phyloP scores from a whole-genome alignment of 2,113 vertebrate species.

The Forbesichthys papilliferus region DNA sequence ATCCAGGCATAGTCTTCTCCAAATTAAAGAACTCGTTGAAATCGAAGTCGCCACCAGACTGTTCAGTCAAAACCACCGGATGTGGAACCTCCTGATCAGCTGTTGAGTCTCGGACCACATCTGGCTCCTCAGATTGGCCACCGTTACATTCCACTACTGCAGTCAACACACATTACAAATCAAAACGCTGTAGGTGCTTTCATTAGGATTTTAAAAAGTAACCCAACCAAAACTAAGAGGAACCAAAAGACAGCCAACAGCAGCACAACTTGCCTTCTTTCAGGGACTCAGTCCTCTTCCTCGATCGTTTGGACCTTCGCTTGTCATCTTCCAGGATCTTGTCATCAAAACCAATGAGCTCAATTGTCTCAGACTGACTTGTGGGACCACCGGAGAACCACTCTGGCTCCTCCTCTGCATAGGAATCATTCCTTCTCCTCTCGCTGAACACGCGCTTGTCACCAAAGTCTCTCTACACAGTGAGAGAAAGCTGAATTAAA shows the following conservation, averaged over 20 bases:
- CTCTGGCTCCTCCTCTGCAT: slow-evolving; percentile 95
- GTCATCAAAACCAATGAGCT: slow-evolving; percentile 96
- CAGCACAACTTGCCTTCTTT: slow-evolving; percentile 84
- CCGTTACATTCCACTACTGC: slow-evolving; percentile 87
- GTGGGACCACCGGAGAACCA: slow-evolving; percentile 98
- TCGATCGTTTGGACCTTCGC: slow-evolving; percentile 85
- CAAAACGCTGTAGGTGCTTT: neutral
- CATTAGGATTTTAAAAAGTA: neutral
- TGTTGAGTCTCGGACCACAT: slow-evolving; percentile 73
- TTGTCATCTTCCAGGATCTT: slow-evolving; percentile 95
- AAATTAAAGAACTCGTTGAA: slow-evolving; percentile 99
- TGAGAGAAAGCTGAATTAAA: neutral
- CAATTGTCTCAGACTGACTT: slow-evolving; percentile 98
- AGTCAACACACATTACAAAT: slow-evolving; percentile 12
- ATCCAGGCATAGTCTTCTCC: slow-evolving; percentile 93
- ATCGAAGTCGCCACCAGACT: slow-evolving; percentile 92
- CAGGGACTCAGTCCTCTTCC: slow-evolving; percentile 82
- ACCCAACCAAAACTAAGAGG: too few species aligned
- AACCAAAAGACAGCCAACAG: too few species aligned
- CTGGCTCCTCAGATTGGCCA: slow-evolving; percentile 82
- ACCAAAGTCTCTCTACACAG: slow-evolving; percentile 88
- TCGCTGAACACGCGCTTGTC: slow-evolving; percentile 95
- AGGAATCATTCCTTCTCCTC: slow-evolving; percentile 94
- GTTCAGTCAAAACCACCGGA: slow-evolving; percentile 83
- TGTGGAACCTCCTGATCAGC: slow-evolving; percentile 93